Conservation (phyloP, 2,797 vertebrate species). For the Fistularia tabacaria region DNA sequence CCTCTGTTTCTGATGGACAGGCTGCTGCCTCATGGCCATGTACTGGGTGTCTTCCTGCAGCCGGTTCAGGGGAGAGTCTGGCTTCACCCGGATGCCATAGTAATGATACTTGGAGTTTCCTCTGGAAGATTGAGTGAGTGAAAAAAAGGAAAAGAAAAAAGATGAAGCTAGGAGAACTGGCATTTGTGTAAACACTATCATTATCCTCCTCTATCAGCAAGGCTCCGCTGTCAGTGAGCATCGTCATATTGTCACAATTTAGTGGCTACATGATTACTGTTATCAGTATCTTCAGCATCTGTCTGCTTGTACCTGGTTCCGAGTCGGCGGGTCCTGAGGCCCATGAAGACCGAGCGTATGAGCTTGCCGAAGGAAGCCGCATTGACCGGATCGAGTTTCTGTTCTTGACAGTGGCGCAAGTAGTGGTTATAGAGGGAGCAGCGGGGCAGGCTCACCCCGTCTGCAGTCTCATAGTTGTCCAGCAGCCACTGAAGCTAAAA, state of each 20-base stretch:
- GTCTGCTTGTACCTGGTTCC: slow-evolving; percentile 84
- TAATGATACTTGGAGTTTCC: slow-evolving; percentile 99
- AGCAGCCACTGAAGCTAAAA: slow-evolving; percentile 93
- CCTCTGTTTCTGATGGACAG: slow-evolving; percentile 96
- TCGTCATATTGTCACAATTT: slow-evolving; percentile 45
- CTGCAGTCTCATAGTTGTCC: slow-evolving; percentile 95
- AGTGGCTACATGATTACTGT: slow-evolving; percentile 51
- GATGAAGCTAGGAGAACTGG: slow-evolving; percentile 27
- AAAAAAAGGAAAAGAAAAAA: slow-evolving; percentile 40
- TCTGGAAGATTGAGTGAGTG: slow-evolving; percentile 69
- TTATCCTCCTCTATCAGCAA: slow-evolving; percentile 47
- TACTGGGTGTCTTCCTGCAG: slow-evolving; percentile 96
- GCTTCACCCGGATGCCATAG: slow-evolving; percentile 96
- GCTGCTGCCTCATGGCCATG: slow-evolving; percentile 98
- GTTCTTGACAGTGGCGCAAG: slow-evolving; percentile 94
- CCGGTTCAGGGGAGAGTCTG: slow-evolving; percentile 92
- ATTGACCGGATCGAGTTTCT: slow-evolving; percentile 96
- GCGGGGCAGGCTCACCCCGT: slow-evolving; percentile 91
- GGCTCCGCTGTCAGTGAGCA: slow-evolving; percentile 34
- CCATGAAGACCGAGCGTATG: slow-evolving; percentile 97
- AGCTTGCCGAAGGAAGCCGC: slow-evolving; percentile 96
- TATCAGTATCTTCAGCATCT: slow-evolving; percentile 34
- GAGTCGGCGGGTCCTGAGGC: slow-evolving; percentile 89
- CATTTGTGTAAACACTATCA: slow-evolving; percentile 58
- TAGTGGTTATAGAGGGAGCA: slow-evolving; percentile 97